phyloP scores from a whole-genome alignment of 2,113 vertebrate genomes.

The Mobula birostris region DNA sequence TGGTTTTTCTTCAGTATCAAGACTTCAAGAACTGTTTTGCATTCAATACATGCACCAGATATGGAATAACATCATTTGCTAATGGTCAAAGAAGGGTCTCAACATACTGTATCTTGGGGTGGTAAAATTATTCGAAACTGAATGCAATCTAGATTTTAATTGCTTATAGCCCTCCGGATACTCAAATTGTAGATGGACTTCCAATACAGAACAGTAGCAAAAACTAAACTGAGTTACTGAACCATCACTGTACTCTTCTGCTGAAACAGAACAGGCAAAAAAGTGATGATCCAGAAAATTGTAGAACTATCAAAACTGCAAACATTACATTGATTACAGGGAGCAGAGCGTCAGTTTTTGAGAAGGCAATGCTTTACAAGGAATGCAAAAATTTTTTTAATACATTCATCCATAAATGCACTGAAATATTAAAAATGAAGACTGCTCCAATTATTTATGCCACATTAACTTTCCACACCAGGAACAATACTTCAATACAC shows the following conservation, averaged over 20 bases:
- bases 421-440: neutral
- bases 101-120: neutral
- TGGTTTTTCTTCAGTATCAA: neutral
- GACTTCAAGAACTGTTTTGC: neutral
- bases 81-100: neutral
- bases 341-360: neutral
- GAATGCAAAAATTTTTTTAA: neutral
- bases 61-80: neutral
- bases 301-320: neutral
- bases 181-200: neutral
- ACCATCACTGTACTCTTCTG: too few species aligned
- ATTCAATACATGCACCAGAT: neutral
- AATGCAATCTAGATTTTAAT: neutral
- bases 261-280: neutral
- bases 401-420: neutral
- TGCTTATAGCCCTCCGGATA: neutral
- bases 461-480: neutral
- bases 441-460: neutral
- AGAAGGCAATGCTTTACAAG: neutral
- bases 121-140: neutral
- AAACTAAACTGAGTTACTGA: neutral
- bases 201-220: neutral
- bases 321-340: neutral
- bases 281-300: neutral
- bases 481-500: neutral